These are phyloP conservation scores for Xestia rhomboidea DNA, from an alignment of 2,888 invertebrate genomes.

Conservation along the genomic window DNA sequence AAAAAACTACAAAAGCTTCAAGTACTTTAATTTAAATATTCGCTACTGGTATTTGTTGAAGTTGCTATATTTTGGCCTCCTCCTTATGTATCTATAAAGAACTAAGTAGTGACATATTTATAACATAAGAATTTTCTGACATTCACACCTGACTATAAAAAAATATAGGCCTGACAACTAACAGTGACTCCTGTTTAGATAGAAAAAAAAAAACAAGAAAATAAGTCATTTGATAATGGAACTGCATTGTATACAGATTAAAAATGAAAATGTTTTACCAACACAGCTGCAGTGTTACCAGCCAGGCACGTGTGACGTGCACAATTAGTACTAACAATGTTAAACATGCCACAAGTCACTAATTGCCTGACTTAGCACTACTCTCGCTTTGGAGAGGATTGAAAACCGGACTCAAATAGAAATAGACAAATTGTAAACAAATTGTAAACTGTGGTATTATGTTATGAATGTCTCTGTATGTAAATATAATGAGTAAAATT, in stretches of 20 bases:
- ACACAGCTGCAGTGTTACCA: slow-evolving; percentile 18
- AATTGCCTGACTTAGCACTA: slow-evolving; percentile 41
- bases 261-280: slow-evolving; percentile 26
- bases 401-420: slow-evolving; percentile 41
- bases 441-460: not conserved
- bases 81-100: not conserved
- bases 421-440: not conserved
- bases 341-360: slow-evolving; percentile 47
- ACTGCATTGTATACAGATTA: not conserved
- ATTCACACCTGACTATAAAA: too few species aligned
- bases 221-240: not conserved
- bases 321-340: slow-evolving; percentile 44
- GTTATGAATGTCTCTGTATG: not conserved
- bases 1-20: slow-evolving; percentile 28
- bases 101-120: not conserved
- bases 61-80: not conserved
- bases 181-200: not conserved
- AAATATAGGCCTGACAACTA: not conserved
- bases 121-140: not conserved
- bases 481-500: not conserved
- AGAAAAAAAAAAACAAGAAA: not conserved
- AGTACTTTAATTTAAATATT: slow-evolving; percentile 16
- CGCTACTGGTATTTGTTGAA: slow-evolving; percentile 18
- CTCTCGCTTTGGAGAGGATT: slow-evolving; percentile 39
- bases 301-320: slow-evolving; percentile 16